Conservation (phyloP, 1,140 invertebrate species). For the Acromyrmex echinatior region DNA sequence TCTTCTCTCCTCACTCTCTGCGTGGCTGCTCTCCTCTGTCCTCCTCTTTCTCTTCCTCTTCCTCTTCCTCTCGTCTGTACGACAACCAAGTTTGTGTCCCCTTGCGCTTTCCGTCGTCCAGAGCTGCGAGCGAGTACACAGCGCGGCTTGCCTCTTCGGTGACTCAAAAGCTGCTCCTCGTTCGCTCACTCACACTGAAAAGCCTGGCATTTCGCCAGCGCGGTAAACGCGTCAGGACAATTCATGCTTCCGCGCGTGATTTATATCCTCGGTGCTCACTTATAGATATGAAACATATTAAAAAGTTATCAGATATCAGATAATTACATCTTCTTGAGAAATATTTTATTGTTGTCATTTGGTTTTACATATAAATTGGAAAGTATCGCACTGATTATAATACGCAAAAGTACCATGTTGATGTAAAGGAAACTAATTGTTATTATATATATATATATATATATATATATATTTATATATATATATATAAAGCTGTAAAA, state of each 20-base stretch:
- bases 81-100: slow-evolving; percentile 41
- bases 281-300: slow-evolving; percentile 11
- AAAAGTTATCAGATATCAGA: not conserved
- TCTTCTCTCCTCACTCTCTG: slow-evolving; percentile 35
- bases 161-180: slow-evolving; percentile 23
- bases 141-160: slow-evolving; percentile 51
- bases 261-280: slow-evolving; percentile 35
- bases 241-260: slow-evolving; percentile 55
- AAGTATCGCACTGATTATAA: not conserved
- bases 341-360: not conserved
- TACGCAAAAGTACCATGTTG: not conserved
- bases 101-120: slow-evolving; percentile 32
- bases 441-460: no score
- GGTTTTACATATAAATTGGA: not conserved
- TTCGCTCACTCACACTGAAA: slow-evolving; percentile 32
- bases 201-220: slow-evolving; percentile 51
- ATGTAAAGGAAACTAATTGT: not conserved
- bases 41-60: slow-evolving; percentile 28
- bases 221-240: slow-evolving; percentile 57
- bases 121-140: not conserved
- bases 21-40: slow-evolving; percentile 18
- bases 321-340: not conserved
- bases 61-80: slow-evolving; percentile 25
- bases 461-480: no score
- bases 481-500: not conserved